phyloP scores from a whole-genome alignment of 2,113 vertebrate species.

The Ammodytes marinus region DNA sequence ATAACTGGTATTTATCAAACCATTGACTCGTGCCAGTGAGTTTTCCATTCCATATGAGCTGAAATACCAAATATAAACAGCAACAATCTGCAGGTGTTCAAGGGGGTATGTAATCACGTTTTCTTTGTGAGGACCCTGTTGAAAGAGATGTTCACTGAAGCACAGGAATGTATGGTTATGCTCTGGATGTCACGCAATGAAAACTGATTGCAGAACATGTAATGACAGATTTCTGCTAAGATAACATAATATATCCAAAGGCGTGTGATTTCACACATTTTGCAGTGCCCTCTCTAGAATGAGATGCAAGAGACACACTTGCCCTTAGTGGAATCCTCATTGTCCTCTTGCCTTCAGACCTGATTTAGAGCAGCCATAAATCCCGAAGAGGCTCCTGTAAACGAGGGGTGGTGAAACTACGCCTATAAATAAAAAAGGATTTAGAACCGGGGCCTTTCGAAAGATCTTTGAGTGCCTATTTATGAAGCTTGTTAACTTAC shows the following conservation, averaged over 20 bases:
- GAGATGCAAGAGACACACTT: slow-evolving; percentile 59
- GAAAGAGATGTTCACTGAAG: slow-evolving; percentile 40
- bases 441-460: slow-evolving; percentile 66
- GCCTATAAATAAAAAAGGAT: slow-evolving; percentile 78
- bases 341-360: slow-evolving; percentile 74
- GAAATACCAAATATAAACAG: slow-evolving; percentile 51
- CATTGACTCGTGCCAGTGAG: slow-evolving; percentile 34
- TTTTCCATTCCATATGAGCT: slow-evolving; percentile 36
- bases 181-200: slow-evolving; percentile 56
- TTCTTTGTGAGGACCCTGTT: slow-evolving; percentile 56
- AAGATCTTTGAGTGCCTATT: slow-evolving; percentile 66
- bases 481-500: slow-evolving; percentile 66
- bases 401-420: slow-evolving; percentile 66
- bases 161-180: slow-evolving; percentile 51
- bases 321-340: slow-evolving; percentile 69
- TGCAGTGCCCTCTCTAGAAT: slow-evolving; percentile 50
- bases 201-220: slow-evolving; percentile 59
- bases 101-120: slow-evolving; percentile 59
- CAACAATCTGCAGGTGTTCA: slow-evolving; percentile 69
- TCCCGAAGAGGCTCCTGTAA: slow-evolving; percentile 79
- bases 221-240: slow-evolving; percentile 62
- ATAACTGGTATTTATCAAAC: slow-evolving; percentile 52
- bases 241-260: slow-evolving; percentile 43
- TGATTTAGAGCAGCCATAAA: slow-evolving; percentile 81
- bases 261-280: slow-evolving; percentile 62